Evolutionary conservation across 1,140 invertebrate genomes (phyloP).

Genomic region (Rhysida immarginata): DNA sequence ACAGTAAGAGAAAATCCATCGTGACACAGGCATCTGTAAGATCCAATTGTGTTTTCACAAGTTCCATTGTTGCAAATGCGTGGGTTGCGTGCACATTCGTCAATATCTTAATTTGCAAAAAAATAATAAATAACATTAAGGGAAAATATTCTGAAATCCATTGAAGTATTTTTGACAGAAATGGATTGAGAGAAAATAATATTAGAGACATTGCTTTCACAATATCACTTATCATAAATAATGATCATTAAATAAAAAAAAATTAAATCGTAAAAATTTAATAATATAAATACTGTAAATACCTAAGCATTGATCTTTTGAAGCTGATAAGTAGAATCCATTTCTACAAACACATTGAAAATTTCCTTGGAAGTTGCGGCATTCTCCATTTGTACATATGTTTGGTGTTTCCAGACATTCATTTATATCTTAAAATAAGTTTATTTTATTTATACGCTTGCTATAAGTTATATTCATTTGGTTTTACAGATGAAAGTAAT

Average conservation of each 20-base stretch:
- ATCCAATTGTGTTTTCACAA: slow-evolving; percentile 58
- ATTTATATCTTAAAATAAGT: slow-evolving; percentile 40
- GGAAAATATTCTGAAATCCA: neutral
- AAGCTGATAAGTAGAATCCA: slow-evolving; percentile 14
- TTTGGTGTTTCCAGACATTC: slow-evolving; percentile 49
- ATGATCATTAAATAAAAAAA: too few species aligned
- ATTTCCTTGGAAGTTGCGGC: slow-evolving; percentile 52
- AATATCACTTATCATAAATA: too few species aligned
- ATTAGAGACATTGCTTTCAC: too few species aligned
- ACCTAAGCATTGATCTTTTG: slow-evolving; percentile 17
- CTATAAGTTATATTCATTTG: too few species aligned
- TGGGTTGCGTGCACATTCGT: slow-evolving; percentile 53
- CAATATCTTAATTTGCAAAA: slow-evolving; percentile 37
- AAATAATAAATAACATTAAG: neutral
- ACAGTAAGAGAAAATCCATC: slow-evolving; percentile 62
- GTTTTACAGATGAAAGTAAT: too few species aligned
- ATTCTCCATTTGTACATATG: slow-evolving; percentile 52
- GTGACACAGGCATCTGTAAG: slow-evolving; percentile 63
- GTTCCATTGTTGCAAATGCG: slow-evolving; percentile 66
- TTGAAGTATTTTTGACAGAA: too few species aligned
- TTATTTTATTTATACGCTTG: neutral
- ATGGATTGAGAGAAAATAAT: too few species aligned
- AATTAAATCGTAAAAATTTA: too few species aligned
- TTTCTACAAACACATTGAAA: slow-evolving; percentile 44
- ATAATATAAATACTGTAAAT: too few species aligned